Conservation (phyloP, 2,888 invertebrate species). For the Troides oblongomaculatus region DNA sequence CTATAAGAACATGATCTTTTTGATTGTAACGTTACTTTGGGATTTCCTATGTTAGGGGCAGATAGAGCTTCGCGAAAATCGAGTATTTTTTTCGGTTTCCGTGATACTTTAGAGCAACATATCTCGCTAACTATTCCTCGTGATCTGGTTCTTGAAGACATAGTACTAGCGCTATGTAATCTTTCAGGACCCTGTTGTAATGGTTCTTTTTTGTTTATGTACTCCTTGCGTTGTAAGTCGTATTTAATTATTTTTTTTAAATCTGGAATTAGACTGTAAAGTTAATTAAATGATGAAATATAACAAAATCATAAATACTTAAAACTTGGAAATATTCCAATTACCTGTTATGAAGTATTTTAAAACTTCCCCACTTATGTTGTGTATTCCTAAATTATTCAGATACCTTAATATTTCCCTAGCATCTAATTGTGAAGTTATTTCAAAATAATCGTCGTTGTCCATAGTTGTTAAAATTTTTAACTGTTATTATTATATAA, state of each 20-base stretch:
- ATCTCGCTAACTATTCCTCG: slow-evolving; percentile 45
- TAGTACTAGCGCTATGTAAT: slow-evolving; percentile 71
- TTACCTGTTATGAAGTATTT: slow-evolving; percentile 90
- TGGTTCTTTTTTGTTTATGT: slow-evolving; percentile 23
- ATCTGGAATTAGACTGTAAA: slow-evolving; percentile 68
- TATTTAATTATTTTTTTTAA: slow-evolving; percentile 84
- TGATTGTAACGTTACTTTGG: slow-evolving; percentile 47
- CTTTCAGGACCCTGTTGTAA: slow-evolving; percentile 57
- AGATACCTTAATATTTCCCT: slow-evolving; percentile 86
- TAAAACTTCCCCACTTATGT: slow-evolving; percentile 86
- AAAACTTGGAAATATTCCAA: not conserved
- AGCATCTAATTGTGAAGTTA: slow-evolving; percentile 82
- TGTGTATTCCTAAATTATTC: slow-evolving; percentile 87
- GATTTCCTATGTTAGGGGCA: slow-evolving; percentile 54
- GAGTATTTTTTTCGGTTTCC: slow-evolving; percentile 37
- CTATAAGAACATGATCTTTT: slow-evolving; percentile 66
- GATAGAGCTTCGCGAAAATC: slow-evolving; percentile 52
- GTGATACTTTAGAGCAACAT: slow-evolving; percentile 55
- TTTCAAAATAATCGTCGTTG: slow-evolving; percentile 53
- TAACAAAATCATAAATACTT: not conserved
- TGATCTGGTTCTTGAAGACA: slow-evolving; percentile 66
- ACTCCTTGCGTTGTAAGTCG: slow-evolving; percentile 69
- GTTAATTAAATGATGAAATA: slow-evolving; percentile 7
- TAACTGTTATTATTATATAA: not conserved
- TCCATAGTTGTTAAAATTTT: slow-evolving; percentile 9